phyloP scores from a whole-genome alignment of 2,797 vertebrate genomes.

The Iguana delicatissima region DNA sequence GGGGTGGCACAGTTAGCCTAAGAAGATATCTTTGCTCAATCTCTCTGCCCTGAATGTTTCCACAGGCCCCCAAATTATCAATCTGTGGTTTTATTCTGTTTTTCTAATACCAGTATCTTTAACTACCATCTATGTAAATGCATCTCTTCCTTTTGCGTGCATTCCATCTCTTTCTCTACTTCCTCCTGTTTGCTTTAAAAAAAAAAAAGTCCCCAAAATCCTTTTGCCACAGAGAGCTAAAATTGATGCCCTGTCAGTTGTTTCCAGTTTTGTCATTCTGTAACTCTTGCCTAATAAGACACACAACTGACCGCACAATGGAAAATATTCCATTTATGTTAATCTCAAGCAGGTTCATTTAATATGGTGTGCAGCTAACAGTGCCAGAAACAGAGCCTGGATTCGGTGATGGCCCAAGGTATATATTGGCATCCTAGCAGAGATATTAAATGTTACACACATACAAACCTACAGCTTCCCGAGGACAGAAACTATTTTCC shows the following conservation, averaged over 20 bases:
- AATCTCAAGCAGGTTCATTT: slow-evolving; percentile 16
- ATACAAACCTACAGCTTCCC: not conserved
- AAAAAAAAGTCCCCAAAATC: not conserved
- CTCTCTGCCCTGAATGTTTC: not conserved
- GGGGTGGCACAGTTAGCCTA: not conserved
- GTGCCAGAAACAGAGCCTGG: not conserved
- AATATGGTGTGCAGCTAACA: not conserved
- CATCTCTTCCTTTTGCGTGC: not conserved
- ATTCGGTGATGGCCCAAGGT: not conserved
- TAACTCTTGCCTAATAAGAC: slow-evolving; percentile 14
- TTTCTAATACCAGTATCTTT: not conserved
- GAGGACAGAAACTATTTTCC: not conserved
- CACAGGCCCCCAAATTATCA: not conserved
- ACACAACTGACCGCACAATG: slow-evolving; percentile 4
- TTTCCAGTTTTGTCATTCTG: slow-evolving; percentile 13
- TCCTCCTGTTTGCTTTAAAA: not conserved
- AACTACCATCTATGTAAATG: not conserved
- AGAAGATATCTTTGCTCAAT: not conserved
- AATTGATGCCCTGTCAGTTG: not conserved
- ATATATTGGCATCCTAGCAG: not conserved
- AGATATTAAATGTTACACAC: slow-evolving; percentile 16
- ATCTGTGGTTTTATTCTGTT: not conserved
- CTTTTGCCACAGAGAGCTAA: not conserved
- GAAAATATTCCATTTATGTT: slow-evolving; percentile 22
- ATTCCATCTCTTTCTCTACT: not conserved